Conservation (phyloP, 2,888 invertebrate genomes). For the Andrena haemorrhoa region DNA sequence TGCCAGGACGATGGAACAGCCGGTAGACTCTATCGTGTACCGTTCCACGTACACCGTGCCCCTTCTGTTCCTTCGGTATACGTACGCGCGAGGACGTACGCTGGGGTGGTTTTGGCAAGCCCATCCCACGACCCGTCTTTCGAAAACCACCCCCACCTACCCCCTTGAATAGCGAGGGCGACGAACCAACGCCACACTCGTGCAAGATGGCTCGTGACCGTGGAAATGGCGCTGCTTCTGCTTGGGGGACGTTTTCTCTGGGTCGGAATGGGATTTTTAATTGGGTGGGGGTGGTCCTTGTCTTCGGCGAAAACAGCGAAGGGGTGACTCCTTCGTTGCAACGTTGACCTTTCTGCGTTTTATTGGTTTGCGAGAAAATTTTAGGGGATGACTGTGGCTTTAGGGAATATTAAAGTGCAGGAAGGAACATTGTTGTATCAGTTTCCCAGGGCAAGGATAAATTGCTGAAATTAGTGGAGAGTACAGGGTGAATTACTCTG, state of each 20-base stretch:
- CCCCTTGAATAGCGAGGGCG: slow-evolving; percentile 73
- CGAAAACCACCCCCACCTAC: slow-evolving; percentile 76
- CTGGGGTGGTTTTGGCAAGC: slow-evolving; percentile 83
- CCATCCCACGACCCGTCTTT: slow-evolving; percentile 75
- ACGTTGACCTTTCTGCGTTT: no score
- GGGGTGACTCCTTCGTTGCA: no score
- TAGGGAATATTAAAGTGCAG: no score
- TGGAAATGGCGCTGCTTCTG: slow-evolving; percentile 21
- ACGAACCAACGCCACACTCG: slow-evolving; percentile 75
- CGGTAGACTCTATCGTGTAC: slow-evolving; percentile 80
- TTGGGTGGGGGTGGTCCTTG: neutral
- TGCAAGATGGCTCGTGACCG: slow-evolving; percentile 65
- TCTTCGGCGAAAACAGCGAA: no score
- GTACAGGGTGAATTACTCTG: neutral
- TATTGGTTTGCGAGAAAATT: no score
- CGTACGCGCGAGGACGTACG: slow-evolving; percentile 79
- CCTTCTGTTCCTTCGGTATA: slow-evolving; percentile 71
- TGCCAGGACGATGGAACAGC: slow-evolving; percentile 80
- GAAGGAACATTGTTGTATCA: no score
- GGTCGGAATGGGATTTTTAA: neutral
- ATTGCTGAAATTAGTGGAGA: no score
- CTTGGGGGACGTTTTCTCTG: neutral
- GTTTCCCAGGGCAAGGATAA: no score
- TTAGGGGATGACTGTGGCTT: no score
- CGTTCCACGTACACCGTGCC: slow-evolving; percentile 74